Evolutionary conservation across 2,797 vertebrate species (phyloP).

Genomic region (Protonibea diacanthus): DNA sequence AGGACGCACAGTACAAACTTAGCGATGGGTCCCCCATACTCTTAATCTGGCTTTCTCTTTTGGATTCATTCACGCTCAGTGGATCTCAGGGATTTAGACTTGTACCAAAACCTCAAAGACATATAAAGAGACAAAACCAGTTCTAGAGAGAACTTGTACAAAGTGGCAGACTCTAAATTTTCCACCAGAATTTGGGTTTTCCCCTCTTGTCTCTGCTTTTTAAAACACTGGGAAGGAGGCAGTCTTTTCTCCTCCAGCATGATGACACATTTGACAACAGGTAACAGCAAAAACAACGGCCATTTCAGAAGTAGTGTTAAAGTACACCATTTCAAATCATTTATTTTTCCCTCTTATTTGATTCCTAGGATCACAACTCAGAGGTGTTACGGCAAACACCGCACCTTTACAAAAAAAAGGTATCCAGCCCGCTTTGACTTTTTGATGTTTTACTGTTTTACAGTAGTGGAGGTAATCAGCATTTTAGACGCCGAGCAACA

Average conservation of each 20-base stretch:
- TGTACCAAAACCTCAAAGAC: conserved; percentile 62
- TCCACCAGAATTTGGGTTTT: conserved; percentile 38
- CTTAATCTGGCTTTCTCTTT: conserved; percentile 28
- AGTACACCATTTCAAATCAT: conserved; percentile 53
- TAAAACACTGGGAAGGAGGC: conserved; percentile 34
- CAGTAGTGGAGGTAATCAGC: conserved; percentile 27
- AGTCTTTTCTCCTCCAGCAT: conserved; percentile 34
- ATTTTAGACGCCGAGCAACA: conserved; percentile 13
- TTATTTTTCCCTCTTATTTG: conserved; percentile 5
- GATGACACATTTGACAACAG: conserved; percentile 66
- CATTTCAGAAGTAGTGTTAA: conserved; percentile 51
- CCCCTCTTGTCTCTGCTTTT: conserved; percentile 30
- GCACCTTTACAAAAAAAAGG: conserved; percentile 42
- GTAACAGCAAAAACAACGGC: conserved; percentile 57
- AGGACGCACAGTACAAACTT: conserved; percentile 71
- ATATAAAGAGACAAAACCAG: conserved; percentile 59
- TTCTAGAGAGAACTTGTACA: conserved; percentile 54
- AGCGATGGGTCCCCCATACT: conserved; percentile 56
- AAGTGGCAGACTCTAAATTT: conserved; percentile 58
- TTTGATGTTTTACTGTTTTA: conserved; percentile 35
- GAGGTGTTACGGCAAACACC: conserved; percentile 32
- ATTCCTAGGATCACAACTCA: conserved; percentile 47
- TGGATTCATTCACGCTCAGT: conserved; percentile 30
- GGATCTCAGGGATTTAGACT: conserved; percentile 51
- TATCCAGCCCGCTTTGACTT: conserved; percentile 35